phyloP scores from a whole-genome alignment of 2,113 vertebrate species.

The pig (Sus scrofa) region DNA sequence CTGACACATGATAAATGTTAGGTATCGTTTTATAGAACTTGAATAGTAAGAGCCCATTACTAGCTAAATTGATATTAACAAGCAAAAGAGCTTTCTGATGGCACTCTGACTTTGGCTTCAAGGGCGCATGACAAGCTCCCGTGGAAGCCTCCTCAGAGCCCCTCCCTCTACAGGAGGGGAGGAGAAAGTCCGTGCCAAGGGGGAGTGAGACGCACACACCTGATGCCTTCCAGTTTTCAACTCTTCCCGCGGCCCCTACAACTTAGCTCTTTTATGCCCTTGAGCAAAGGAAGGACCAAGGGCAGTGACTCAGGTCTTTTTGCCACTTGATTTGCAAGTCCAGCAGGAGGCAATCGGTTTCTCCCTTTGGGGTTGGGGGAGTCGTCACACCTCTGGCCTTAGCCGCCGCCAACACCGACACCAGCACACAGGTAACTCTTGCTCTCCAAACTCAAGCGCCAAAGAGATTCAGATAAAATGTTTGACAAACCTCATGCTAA shows the following conservation, averaged over 20 bases:
- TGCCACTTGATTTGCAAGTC: not conserved
- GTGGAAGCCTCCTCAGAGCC: not conserved
- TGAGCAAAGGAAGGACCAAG: not conserved
- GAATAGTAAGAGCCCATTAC: conserved; percentile 53
- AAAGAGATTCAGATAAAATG: not conserved
- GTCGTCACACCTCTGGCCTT: fast-evolving
- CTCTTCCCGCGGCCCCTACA: not conserved
- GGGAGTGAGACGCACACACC: not conserved
- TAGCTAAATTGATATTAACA: conserved; percentile 60
- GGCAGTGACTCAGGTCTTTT: not conserved
- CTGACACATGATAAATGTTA: not conserved
- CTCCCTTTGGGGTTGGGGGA: not conserved
- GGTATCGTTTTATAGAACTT: not conserved
- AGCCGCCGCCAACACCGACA: not conserved
- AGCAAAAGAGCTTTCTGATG: conserved; percentile 62
- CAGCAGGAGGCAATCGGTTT: not conserved
- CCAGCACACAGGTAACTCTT: fast-evolving
- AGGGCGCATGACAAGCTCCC: not conserved
- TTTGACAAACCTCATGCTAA: not conserved
- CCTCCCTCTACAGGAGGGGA: not conserved
- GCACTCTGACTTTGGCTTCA: not conserved
- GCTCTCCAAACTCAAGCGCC: not conserved
- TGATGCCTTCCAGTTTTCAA: not conserved
- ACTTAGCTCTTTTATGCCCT: not conserved
- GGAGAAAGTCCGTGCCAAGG: not conserved